Evolutionary conservation across 2,888 invertebrate genomes (phyloP), one percentile per base, ranked within the genome.

Genomic region (Polymixis lichenea): DNA sequence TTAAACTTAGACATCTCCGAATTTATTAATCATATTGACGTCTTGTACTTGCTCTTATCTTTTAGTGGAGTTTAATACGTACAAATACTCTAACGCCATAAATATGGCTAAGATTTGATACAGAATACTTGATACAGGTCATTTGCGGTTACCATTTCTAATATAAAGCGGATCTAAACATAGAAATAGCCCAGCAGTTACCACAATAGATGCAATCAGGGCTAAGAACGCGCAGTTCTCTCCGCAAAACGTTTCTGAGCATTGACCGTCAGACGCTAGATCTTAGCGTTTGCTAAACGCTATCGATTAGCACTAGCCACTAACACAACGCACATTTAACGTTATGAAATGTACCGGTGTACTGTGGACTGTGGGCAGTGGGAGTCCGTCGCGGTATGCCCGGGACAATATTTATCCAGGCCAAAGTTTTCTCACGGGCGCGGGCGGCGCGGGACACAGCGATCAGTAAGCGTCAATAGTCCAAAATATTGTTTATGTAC

Each of bases 391-490:
- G 61, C 85, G 86, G 89, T 88, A 90, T 90, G 89, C 86, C 82
- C 83, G 83, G 82, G 78, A 85, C 90, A 95, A 95, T 95, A 95
- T 95, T 95, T 93, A 93, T 94, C 90, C 90, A 93, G 91, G 90
- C 89, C 91, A 89, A 89, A 85, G 89, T 89, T 92, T 95, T 95
- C 95, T 94, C 95, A 95, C 95, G 95, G 87, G 7, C 69, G 38
- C 95, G 95, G 88, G 81, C 88, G 78, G 86, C 88, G 82, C 72
- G 82, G 86, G 80, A 89, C 89, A 79, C 85, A 62, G 58, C 90
- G 91, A 95, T 95, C 93, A 95, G 92, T 92, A 88, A 91, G 90
- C 91, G 94, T 95, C 94, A 95, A 94, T 93, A 95, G 77, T 77
- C 78, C 71, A 77, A 84, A 85, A 84, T 84, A 80, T 79, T 94